Evolutionary conservation across 1,140 invertebrate genomes (phyloP).

Genomic region (fruit fly (Drosophila melanogaster)): Release_6_plus_ISO1_MT NC_004354.4:20562501-20563000

Average conservation of each 20-base stretch:
- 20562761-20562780: background rate
- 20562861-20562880: constrained; percentile 24
- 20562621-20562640: background rate
- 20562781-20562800: constrained; percentile 4
- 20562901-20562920: constrained; percentile 43
- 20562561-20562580: background rate
- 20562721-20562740: constrained; percentile 40
- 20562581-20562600: background rate
- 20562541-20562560: background rate
- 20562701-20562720: constrained; percentile 30
- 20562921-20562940: constrained; percentile 38
- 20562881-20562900: constrained; percentile 21
- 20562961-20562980: background rate
- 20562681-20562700: constrained; percentile 23
- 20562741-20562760: constrained; percentile 20
- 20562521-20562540: background rate
- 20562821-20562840: constrained; percentile 44
- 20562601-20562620: background rate
- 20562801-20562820: constrained; percentile 19
- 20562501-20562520: background rate
- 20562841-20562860: constrained; percentile 43
- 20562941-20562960: constrained; percentile 24
- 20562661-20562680: constrained; percentile 11
- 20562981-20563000: background rate
- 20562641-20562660: constrained; percentile 10